Evolutionary conservation across 2,797 vertebrate genomes (phyloP).

Genomic region (Falco berigora): DNA sequence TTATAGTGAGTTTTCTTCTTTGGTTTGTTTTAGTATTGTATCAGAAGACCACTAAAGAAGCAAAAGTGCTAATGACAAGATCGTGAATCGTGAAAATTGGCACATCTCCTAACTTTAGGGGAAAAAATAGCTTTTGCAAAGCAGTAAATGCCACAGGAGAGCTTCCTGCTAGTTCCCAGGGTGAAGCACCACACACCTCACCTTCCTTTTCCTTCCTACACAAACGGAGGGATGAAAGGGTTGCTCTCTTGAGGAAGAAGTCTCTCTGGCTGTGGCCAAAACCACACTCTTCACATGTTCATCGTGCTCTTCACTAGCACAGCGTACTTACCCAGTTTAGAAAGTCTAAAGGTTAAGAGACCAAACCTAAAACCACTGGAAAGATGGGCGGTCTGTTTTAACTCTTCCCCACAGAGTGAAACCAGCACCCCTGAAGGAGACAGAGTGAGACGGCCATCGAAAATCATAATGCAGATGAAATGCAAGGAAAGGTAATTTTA

Average conservation of each 20-base stretch:
- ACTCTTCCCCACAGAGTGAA: background rate
- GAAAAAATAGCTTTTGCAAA: background rate
- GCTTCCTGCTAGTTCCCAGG: background rate
- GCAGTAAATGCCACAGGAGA: background rate
- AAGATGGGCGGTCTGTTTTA: background rate
- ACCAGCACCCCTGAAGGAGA: background rate
- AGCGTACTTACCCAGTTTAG: background rate
- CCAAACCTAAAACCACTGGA: background rate
- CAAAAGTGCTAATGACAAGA: background rate
- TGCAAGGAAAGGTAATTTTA: background rate
- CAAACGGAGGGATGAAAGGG: background rate
- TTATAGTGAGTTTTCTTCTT: background rate
- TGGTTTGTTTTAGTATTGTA: background rate
- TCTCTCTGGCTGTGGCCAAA: background rate
- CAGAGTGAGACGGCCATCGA: background rate
- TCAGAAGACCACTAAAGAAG: background rate
- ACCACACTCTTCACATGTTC: slow-evolving; percentile 2
- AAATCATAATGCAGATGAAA: background rate
- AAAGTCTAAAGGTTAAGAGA: slow-evolving; percentile 10
- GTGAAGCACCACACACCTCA: accelerated
- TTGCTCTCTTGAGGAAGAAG: slow-evolving; percentile 19
- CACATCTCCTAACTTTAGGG: background rate
- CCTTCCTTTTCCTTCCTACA: background rate
- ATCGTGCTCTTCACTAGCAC: background rate
- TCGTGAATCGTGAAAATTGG: background rate